phyloP scores from a whole-genome alignment of 2,113 vertebrate genomes.

The Empidonax traillii region DNA sequence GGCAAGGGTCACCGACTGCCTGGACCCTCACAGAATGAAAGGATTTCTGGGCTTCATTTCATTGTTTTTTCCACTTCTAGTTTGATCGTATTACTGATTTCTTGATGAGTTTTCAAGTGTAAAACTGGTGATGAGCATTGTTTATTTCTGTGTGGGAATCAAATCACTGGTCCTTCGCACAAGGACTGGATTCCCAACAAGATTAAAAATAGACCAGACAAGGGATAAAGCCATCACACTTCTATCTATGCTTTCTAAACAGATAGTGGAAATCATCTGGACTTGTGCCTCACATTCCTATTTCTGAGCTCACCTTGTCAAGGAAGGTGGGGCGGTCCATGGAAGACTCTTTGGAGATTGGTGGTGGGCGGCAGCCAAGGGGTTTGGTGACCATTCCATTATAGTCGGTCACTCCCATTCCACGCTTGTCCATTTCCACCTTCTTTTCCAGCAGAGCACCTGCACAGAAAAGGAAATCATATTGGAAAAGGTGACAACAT shows the following conservation, averaged over 20 bases:
- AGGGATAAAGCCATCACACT: background rate
- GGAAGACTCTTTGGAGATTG: constrained; percentile 97
- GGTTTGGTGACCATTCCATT: constrained; percentile 93
- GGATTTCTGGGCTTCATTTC: background rate
- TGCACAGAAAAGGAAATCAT: constrained; percentile 26
- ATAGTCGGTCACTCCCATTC: constrained; percentile 93
- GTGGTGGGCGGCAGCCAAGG: constrained; percentile 89
- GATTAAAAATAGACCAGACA: background rate
- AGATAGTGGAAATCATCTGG: background rate
- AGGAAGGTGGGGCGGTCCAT: constrained; percentile 91
- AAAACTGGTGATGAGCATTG: background rate
- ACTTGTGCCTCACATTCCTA: too few species aligned
- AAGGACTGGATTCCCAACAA: background rate
- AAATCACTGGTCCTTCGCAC: background rate
- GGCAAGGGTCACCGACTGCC: background rate
- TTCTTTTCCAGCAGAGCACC: constrained; percentile 99
- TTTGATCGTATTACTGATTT: background rate
- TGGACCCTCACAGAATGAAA: background rate
- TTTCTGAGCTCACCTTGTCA: constrained; percentile 84
- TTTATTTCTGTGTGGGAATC: background rate
- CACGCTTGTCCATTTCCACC: constrained; percentile 96
- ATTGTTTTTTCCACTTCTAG: background rate
- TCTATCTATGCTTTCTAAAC: background rate
- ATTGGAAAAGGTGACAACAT: background rate
- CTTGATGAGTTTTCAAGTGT: background rate